Evolutionary conservation across 2,113 vertebrate genomes (phyloP).

Genomic region (Entomyzon cyanotis): DNA sequence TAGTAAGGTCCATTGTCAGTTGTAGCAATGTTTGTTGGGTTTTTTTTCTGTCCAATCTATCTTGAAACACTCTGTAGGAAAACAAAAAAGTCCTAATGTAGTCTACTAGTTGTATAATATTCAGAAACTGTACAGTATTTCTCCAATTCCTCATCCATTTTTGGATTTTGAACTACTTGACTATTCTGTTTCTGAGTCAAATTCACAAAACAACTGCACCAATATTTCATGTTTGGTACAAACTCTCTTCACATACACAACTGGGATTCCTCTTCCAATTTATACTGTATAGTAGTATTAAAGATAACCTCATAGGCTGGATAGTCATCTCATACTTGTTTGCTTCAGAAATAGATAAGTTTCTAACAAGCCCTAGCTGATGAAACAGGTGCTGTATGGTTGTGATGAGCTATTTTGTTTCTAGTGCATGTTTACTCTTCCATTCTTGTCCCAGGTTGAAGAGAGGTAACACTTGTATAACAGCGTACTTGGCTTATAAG

Average conservation of each 20-base stretch:
- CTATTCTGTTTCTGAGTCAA: slow-evolving; percentile 66
- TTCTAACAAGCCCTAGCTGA: slow-evolving; percentile 66
- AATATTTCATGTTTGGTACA: slow-evolving; percentile 47
- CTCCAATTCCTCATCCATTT: slow-evolving; percentile 57
- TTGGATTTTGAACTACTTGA: slow-evolving; percentile 79
- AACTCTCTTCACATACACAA: slow-evolving; percentile 59
- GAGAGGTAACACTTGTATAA: slow-evolving; percentile 55
- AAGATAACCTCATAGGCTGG: slow-evolving; percentile 63
- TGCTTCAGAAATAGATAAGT: slow-evolving; percentile 59
- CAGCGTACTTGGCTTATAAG: slow-evolving; percentile 62
- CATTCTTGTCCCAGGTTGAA: slow-evolving; percentile 67
- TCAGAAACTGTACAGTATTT: slow-evolving; percentile 66
- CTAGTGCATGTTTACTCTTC: slow-evolving; percentile 70
- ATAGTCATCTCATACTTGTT: slow-evolving; percentile 75
- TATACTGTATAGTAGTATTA: slow-evolving; percentile 48
- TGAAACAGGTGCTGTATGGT: slow-evolving; percentile 60
- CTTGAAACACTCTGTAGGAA: slow-evolving; percentile 44
- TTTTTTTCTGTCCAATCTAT: slow-evolving; percentile 49
- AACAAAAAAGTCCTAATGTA: slow-evolving; percentile 47
- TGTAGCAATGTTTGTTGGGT: background rate
- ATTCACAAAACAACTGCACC: slow-evolving; percentile 57
- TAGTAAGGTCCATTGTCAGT: slow-evolving; percentile 31
- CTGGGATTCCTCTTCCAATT: slow-evolving; percentile 71
- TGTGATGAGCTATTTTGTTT: slow-evolving; percentile 56
- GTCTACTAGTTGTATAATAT: slow-evolving; percentile 56